Percentiles rank a stretch among this genome's conserved stretches.
Evolutionary conservation across 2,113 vertebrate species (phyloP).

Genomic region (Elachura formosa): DNA sequence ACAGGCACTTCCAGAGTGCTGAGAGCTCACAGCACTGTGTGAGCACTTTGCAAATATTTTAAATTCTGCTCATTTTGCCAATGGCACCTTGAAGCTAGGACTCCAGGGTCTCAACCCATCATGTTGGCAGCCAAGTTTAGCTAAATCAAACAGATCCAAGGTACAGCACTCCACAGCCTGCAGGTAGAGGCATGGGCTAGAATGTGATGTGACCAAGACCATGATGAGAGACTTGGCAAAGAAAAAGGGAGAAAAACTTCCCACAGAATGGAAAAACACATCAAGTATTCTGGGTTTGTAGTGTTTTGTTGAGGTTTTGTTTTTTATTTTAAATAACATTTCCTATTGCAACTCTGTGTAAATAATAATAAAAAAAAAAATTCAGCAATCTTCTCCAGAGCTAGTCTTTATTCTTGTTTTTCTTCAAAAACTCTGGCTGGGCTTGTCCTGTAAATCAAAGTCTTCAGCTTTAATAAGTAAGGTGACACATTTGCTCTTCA

Average conservation of each 20-base stretch:
- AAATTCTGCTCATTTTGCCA: not conserved
- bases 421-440: not conserved
- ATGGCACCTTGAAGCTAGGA: not conserved
- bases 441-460: not conserved
- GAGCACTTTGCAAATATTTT: not conserved
- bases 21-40: not conserved
- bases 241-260: not conserved
- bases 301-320: not conserved
- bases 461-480: slow-evolving; percentile 51
- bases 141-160: not conserved
- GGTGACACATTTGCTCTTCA: slow-evolving; percentile 47
- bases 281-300: not conserved
- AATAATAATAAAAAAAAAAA: not conserved
- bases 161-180: not conserved
- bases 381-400: not conserved
- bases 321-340: not conserved
- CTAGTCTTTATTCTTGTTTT: not conserved
- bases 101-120: not conserved
- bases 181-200: not conserved
- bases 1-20: not conserved
- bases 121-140: not conserved
- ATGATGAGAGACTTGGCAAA: not conserved
- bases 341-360: not conserved
- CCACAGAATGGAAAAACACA: not conserved
- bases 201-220: not conserved